Evolutionary conservation across 1,140 invertebrate species (phyloP).

Genomic region (Nomia melanderi): DNA sequence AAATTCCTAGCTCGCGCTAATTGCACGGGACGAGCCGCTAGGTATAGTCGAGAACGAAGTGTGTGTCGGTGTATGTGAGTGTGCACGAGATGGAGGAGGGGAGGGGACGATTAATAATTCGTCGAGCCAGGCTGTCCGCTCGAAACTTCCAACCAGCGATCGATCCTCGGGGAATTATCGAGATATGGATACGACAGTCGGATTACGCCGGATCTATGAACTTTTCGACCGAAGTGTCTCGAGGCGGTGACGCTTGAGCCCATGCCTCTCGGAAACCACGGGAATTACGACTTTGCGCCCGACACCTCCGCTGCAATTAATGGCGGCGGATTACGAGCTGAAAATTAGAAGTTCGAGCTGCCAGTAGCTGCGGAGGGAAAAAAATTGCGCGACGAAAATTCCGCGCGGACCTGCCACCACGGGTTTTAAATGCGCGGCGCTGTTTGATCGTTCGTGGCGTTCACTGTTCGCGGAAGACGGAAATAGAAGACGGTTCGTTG

Average conservation of each 20-base stretch:
- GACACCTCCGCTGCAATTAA: background rate
- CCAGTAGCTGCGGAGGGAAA: background rate
- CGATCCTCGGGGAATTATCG: constrained; percentile 51
- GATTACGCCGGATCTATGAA: background rate
- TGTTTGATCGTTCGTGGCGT: too few species aligned
- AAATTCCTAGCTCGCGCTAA: constrained; percentile 58
- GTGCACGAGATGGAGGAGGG: too few species aligned
- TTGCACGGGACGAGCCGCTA: constrained; percentile 34
- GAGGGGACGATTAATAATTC: constrained; percentile 57
- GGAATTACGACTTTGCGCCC: background rate
- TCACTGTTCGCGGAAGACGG: too few species aligned
- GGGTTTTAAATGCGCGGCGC: too few species aligned
- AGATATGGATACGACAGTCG: constrained; percentile 9
- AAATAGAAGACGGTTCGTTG: too few species aligned
- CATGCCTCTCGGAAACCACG: background rate
- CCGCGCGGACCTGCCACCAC: too few species aligned
- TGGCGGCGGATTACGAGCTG: background rate
- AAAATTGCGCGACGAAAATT: background rate
- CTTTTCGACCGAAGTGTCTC: constrained; percentile 22
- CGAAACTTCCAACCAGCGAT: constrained; percentile 39
- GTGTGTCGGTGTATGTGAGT: too few species aligned
- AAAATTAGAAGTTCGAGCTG: background rate
- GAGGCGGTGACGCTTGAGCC: background rate
- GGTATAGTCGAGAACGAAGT: too few species aligned
- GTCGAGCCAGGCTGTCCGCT: constrained; percentile 21